Evolutionary conservation across 2,797 vertebrate genomes (phyloP), one percentile per base, ranked within the genome.

Genomic region (Pangasius djambal): DNA sequence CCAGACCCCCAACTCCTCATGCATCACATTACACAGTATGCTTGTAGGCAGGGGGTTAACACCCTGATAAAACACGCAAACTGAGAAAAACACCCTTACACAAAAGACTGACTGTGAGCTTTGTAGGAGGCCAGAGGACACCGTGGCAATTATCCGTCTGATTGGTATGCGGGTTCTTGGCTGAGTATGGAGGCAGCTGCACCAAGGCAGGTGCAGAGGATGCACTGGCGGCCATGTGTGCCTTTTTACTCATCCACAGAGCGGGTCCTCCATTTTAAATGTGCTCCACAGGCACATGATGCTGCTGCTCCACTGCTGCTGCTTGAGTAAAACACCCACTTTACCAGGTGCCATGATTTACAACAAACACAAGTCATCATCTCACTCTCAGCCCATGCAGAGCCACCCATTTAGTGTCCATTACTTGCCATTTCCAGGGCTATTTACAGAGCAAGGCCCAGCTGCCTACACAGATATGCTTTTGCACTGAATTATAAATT

Each of bases 271-370:
- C 83, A 44, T 83, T 77, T 78, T 87, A 82, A 88, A 89, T 75
- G 55, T 67, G 70, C 86, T 50, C 57, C 85, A 84, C 69, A 82
- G 28, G 87, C 88, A 78, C 63, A 83, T 20, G 31, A 57, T 55
- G 57, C 83, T 63, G 85, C 83, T 87, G 90, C 86, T 69, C 81
- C 44, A 57, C 67, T 78, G 79, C 57, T 88, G 50, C 57, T 91
- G 86, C 85, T 89, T 84, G 83, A 85, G 87, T 72, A 78, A 89
- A 81, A 93, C 91, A 92, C 93, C 92, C 93, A 93, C 93, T 94
- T 90, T 91, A 84, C 92, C 94, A 95, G 94, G 93, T 95, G 95
- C 67, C 90, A 88, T 91, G 92, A 89, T 94, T 94, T 93, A 92
- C 90, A 90, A 89, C 92, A 90, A 94, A 92, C 89, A 92, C 88